Base-by-base conservation (phyloP, 2,888 invertebrate genomes). In the Suillia variegata region DNA sequence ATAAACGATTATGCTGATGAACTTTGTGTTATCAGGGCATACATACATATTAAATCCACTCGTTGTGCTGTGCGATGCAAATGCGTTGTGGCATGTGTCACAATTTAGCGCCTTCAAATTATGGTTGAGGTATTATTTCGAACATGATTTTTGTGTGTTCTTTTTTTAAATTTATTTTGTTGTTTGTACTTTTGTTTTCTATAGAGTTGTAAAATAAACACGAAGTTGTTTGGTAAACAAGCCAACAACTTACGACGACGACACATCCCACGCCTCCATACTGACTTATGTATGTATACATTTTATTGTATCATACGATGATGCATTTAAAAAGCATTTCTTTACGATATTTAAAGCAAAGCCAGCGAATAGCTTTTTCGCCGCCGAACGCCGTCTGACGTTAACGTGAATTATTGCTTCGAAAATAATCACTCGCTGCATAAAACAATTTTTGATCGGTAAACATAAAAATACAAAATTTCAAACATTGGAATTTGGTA, bases 401-500 rank as follows among this genome's bases (percentile, higher is more conserved):
- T 24, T 56, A 31, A 38, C 56, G 34, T 56, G 50, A 50, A 48
- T 56, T 56, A 50, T 50, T 56, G 56, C 22, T 12, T 34, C 24
- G 22, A 48, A 56, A 56, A 50, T 56, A 56, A 56, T 56, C 56
- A 34, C 48, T 50, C 21, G 56, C 12, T 50, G 22, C 50, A 49
- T 56, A 50, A 50, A 56, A 34, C 31, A 31, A 56, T 50, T 56
- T 45, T 45, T 56, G 49, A 50, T 56, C 56, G 50, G 34, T 45
- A 56, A 21, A 24, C n/a, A 22, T 15, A 20, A 13, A 51, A 20
- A 51, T 26, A 26, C 8, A n/a, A 51, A 31, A 17, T 17, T 51
- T 10, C 2, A 31, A 51, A 51, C 51, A 51, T 31, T 51, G 17
- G 24, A 17, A 24, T 47, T 54, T 6, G 17, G 47, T 31, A 26